phyloP scores from a whole-genome alignment of 2,888 invertebrate species.

The Ormyrus rosae region DNA sequence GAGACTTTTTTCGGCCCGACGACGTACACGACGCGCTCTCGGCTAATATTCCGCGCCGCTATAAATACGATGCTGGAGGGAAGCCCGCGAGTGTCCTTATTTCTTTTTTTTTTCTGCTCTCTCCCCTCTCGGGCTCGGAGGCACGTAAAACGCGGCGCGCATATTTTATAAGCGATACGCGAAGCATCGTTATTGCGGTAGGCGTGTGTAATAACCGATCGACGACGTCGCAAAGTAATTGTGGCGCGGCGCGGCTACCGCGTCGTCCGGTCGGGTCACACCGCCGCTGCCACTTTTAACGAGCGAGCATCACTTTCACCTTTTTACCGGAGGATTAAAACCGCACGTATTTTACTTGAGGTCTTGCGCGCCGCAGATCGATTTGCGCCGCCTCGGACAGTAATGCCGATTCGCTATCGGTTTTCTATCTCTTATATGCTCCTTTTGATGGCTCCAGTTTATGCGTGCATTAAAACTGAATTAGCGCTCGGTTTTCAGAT shows the following conservation, averaged over 20 bases:
- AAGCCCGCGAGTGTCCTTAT: constrained; percentile 4
- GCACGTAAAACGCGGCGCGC: not conserved
- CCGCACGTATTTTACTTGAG: constrained; percentile 37
- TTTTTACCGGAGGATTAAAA: constrained; percentile 39
- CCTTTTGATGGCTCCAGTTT: too few relatives aligned
- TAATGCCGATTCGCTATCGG: not conserved
- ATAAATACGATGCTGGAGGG: constrained; percentile 1
- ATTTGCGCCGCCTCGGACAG: not conserved
- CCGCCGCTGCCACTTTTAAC: constrained; percentile 12
- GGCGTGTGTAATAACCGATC: constrained; percentile 20
- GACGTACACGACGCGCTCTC: not conserved
- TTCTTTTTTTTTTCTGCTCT: constrained; percentile 4
- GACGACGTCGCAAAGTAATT: constrained; percentile 36
- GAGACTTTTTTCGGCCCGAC: not conserved
- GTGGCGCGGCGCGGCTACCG: not conserved
- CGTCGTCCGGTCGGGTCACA: not conserved
- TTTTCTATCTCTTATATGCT: not conserved
- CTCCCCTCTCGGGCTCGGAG: not conserved
- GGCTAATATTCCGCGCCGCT: not conserved
- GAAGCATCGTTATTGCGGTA: constrained; percentile 17
- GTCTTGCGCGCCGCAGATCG: not conserved
- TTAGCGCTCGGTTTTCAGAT: too few relatives aligned
- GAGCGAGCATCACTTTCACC: constrained; percentile 53
- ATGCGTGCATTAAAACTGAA: too few relatives aligned
- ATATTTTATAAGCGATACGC: constrained; percentile 19